phyloP scores from a whole-genome alignment of 2,888 invertebrate genomes.

The Neoitamus cyanurus region DNA sequence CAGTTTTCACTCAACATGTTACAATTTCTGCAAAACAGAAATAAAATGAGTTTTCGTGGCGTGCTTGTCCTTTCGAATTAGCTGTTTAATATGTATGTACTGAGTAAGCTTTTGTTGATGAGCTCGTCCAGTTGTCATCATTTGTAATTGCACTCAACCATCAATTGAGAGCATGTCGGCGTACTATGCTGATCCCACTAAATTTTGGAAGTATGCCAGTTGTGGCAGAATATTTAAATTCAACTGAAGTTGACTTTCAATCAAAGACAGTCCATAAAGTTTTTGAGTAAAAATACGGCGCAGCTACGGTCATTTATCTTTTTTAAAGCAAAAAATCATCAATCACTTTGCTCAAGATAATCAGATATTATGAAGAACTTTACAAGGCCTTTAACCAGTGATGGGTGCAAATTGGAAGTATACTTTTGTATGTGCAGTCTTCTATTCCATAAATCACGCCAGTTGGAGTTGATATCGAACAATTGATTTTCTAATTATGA shows the following conservation, averaged over 20 bases:
- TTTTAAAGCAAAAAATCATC: background rate
- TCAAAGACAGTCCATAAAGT: background rate
- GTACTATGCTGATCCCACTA: background rate
- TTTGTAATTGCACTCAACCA: background rate
- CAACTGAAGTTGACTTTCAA: background rate
- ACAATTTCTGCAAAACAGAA: background rate
- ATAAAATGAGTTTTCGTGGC: background rate
- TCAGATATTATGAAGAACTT: background rate
- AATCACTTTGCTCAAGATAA: background rate
- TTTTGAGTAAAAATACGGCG: background rate
- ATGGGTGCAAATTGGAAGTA: background rate
- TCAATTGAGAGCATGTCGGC: background rate
- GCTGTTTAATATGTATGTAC: background rate
- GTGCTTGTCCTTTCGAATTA: background rate
- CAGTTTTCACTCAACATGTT: background rate
- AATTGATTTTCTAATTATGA: background rate
- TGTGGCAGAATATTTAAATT: background rate
- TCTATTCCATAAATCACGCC: background rate
- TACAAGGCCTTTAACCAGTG: background rate
- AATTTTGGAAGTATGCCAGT: background rate
- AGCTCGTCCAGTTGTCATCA: background rate
- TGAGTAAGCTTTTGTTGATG: background rate
- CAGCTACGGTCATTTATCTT: background rate
- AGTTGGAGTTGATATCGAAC: background rate
- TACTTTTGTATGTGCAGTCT: background rate